Evolutionary conservation across 2,888 invertebrate species (phyloP), one percentile per base, ranked within the genome.

Genomic region (Pyrochroa serraticornis): DNA sequence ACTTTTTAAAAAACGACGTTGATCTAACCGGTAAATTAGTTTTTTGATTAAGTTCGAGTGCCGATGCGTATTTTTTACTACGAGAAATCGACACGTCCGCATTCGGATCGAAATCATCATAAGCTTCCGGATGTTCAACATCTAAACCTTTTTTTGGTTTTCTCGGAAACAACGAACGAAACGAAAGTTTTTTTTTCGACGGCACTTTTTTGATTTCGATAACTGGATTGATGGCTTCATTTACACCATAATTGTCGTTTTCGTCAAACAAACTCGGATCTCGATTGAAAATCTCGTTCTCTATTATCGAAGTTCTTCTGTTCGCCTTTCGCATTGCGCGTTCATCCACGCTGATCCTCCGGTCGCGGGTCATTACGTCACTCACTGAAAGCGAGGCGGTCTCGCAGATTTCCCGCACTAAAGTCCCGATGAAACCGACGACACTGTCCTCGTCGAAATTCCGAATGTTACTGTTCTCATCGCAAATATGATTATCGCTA

Each of bases 1-100:
- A 63, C 60, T 75, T 77, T 63, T 75, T 75, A 6, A 78, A 68
- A 37, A 78, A 73, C 3, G 78, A 77, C 0, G 75, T 70, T 6
- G 73, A 74, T 8, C 76, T 64, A 7, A 69, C 65, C 1, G 72
- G 48, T 7, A 62, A 50, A 48, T 48, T 45, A 9, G 52, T 50
- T 39, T 63, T 47, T 31, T 66, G 63, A 56, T 62, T 70, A 8
- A 76, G 64, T 44, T 77, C 76, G 36, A 73, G 49, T 9, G 75
- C 70, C 5, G 73, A 73, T 1, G 70, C 66, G 46, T 60, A 73
- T 49, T 74, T 73, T 46, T 69, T 71, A 6, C 62, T 64, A 22
- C 48, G 50, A 36, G 66, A 67, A 1, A 64, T 63, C 3, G 71
- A 68, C 6, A 72, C 58, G 31, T 67, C 67, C 7, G 59, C 58